Evolutionary conservation across 2,797 vertebrate genomes (phyloP).

Genomic region (Stomatorhinus walkeri): DNA sequence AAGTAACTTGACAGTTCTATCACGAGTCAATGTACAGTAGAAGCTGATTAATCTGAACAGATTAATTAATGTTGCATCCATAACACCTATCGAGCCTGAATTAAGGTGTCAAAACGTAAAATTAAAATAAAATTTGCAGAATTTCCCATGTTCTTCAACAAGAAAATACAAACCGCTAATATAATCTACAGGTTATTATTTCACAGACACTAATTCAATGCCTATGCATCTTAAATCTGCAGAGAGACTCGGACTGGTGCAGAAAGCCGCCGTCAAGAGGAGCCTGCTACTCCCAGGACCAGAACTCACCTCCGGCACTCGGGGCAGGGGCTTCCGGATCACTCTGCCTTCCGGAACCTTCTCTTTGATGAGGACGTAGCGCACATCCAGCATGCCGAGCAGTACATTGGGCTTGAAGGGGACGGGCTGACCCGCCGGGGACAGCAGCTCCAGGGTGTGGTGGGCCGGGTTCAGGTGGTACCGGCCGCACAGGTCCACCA

Average conservation of each 20-base stretch:
- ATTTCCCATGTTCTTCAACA: not conserved
- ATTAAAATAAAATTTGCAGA: not conserved
- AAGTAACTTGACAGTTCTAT: not conserved
- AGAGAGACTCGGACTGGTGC: not conserved
- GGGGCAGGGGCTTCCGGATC: slow-evolving; percentile 63
- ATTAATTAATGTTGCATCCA: not conserved
- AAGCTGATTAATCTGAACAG: slow-evolving; percentile 1
- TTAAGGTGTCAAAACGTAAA: not conserved
- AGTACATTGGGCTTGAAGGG: slow-evolving; percentile 85
- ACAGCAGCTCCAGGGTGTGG: slow-evolving; percentile 79
- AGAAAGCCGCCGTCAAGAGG: not conserved
- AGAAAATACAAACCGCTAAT: not conserved
- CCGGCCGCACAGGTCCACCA: slow-evolving; percentile 86
- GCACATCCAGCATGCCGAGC: slow-evolving; percentile 79
- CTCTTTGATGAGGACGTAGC: slow-evolving; percentile 78
- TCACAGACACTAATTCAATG: not conserved
- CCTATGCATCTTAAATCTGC: not conserved
- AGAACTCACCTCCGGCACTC: slow-evolving; percentile 78
- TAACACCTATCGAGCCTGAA: not conserved
- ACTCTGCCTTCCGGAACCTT: slow-evolving; percentile 73
- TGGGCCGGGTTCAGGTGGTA: slow-evolving; percentile 84
- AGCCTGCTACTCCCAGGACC: not conserved
- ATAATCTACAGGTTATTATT: not conserved
- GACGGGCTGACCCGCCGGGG: slow-evolving; percentile 62
- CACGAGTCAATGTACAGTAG: not conserved